Base-by-base conservation (phyloP, 2,113 vertebrate genomes). In the Pachyramphus minor region DNA sequence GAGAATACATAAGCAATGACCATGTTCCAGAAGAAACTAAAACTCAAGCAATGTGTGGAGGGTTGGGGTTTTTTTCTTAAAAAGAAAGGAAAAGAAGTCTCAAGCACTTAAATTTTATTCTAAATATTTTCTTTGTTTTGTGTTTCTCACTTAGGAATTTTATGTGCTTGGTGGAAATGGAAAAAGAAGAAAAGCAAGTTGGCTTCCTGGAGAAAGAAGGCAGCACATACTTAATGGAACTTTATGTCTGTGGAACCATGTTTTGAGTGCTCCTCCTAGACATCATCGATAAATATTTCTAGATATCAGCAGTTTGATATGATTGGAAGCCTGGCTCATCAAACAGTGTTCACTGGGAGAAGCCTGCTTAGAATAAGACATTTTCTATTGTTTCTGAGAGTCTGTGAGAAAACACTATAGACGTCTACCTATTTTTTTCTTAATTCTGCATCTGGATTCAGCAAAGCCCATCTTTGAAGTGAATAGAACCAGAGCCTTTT, bases 401-500 rank as follows among this genome's bases (percentile, higher is more conserved):
- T 87, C 82, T 96, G 67, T 92, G 60, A 96, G 85, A 71, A 97
- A 94, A 92, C 68, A 23, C 68, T 96, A 15, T 69, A 94, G 91
- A 94, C 81, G 63, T 50, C 88, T 93, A 18, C 75, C 68, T 92
- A 5, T 96, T 81, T 39, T 39, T 72, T 97, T 89, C 44, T 63
- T 97, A 91, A 95, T 50, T 93, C 91, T 92, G 59, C 87, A 28
- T 96, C 94, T 96, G 23, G 9, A 47, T 80, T 96, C 76, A 94
- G 66, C 92, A 91, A 84, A 95, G 89, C 60, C 90, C 82, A 84
- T 91, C 88, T 97, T 97, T 84, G 84, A 96, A 96, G 96, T 97
- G 96, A 98, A 87, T 91, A 97, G 97, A 97, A 97, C 94, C 94
- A 97, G 94, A 97, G 97, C 96, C 96, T 96, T 97, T 98, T 98